Conservation (phyloP, 2,113 vertebrate species). For the Myocastor coypus region DNA sequence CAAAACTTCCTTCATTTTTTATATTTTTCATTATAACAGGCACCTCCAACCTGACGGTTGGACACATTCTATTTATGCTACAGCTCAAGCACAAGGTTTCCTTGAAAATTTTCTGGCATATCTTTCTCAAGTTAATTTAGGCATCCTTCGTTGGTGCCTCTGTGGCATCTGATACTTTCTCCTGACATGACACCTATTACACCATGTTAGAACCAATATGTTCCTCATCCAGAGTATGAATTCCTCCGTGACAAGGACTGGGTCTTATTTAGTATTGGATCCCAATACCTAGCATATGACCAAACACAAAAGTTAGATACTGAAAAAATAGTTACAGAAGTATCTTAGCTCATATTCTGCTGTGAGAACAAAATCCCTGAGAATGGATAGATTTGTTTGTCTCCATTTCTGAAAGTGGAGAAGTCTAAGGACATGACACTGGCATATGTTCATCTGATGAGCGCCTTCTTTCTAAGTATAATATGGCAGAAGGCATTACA, state of each 20-base stretch:
- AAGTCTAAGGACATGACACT: background rate
- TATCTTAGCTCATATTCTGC: background rate
- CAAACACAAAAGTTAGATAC: background rate
- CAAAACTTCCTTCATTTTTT: background rate
- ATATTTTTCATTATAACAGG: background rate
- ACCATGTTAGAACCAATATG: background rate
- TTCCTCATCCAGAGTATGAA: background rate
- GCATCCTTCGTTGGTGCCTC: background rate
- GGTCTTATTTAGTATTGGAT: slow-evolving; percentile 19
- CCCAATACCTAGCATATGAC: background rate
- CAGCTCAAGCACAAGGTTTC: background rate
- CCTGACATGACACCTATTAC: background rate
- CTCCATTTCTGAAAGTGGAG: background rate
- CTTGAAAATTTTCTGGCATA: slow-evolving; percentile 40
- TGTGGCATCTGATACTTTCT: background rate
- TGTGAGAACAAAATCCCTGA: background rate
- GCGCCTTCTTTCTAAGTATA: background rate
- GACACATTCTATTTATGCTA: background rate
- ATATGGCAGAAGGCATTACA: background rate
- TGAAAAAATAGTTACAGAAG: background rate
- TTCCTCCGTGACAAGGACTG: background rate
- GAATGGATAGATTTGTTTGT: background rate
- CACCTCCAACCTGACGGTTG: background rate
- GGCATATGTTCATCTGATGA: background rate
- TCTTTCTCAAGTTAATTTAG: background rate